Percentiles rank a stretch among this genome's conserved stretches.
Evolutionary conservation across 1,140 invertebrate genomes (phyloP).

Genomic region (Drosophila asahinai): DNA sequence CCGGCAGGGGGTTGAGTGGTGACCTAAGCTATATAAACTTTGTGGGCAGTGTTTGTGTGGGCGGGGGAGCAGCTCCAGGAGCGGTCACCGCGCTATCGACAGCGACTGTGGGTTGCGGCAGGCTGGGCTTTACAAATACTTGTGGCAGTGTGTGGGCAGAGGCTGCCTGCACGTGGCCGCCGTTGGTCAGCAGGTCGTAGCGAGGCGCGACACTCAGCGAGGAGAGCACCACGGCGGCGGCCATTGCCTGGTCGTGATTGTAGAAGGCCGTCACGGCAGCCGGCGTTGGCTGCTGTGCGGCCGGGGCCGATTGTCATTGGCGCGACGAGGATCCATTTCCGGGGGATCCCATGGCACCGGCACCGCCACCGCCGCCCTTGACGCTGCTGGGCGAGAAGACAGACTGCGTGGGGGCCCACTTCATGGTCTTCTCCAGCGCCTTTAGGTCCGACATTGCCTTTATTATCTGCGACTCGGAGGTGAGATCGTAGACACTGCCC

Average conservation of each 20-base stretch:
- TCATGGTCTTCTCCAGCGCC: conserved; percentile 57
- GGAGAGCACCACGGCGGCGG: conserved; percentile 74
- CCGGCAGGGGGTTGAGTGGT: conserved; percentile 15
- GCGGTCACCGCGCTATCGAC: conserved; percentile 23
- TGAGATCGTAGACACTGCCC: conserved; percentile 49
- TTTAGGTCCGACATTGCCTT: conserved; percentile 54
- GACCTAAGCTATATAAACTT: conserved; percentile 58
- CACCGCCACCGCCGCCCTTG: conserved; percentile 20
- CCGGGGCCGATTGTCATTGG: conserved; percentile 76
- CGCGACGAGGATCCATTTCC: conserved; percentile 40
- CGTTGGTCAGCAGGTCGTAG: conserved; percentile 58
- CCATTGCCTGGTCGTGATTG: conserved; percentile 77
- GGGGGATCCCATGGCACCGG: conserved; percentile 8
- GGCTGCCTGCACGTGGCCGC: conserved; percentile 8
- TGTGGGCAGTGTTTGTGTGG: conserved; percentile 65
- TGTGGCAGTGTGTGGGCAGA: conserved; percentile 74
- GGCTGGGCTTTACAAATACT: conserved; percentile 80
- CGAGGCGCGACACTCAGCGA: conserved; percentile 69
- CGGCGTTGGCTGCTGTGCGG: conserved; percentile 55
- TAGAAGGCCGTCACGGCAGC: conserved; percentile 76
- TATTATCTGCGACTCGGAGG: conserved; percentile 48
- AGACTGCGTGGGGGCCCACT: conserved; percentile 37
- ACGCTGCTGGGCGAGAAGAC: conserved; percentile 21
- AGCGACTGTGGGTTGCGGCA: conserved; percentile 45
- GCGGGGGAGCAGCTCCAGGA: conserved; percentile 33